Evolutionary conservation across 1,140 invertebrate species (phyloP).

Genomic region (Drosophila bipectinata): DNA sequence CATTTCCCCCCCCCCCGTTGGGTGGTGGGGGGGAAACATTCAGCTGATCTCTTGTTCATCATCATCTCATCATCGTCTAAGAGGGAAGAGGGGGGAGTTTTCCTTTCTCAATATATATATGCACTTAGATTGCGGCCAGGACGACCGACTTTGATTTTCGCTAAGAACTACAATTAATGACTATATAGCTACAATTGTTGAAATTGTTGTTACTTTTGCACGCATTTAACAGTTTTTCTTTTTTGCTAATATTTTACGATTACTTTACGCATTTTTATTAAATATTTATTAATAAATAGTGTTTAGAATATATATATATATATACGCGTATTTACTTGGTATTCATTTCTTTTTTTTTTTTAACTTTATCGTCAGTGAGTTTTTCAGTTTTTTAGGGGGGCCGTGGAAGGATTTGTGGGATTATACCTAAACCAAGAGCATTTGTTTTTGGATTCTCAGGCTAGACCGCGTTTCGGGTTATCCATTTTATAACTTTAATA

Average conservation of each 20-base stretch:
- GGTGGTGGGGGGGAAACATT: neutral
- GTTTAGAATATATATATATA: constrained; percentile 56
- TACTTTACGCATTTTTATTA: constrained; percentile 64
- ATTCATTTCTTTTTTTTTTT: constrained; percentile 11
- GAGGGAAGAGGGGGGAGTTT: constrained; percentile 14
- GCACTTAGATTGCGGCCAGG: constrained; percentile 73
- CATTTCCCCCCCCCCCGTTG: constrained; percentile 22
- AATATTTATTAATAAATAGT: constrained; percentile 79
- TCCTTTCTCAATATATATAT: constrained; percentile 48
- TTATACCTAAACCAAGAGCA: constrained; percentile 63
- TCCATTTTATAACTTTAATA: constrained; percentile 70
- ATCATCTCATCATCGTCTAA: constrained; percentile 38
- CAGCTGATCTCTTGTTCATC: constrained; percentile 32
- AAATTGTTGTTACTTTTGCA: constrained; percentile 53
- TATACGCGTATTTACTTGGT: constrained; percentile 40
- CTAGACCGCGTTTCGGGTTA: constrained; percentile 7
- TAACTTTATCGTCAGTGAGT: constrained; percentile 16
- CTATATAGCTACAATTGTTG: constrained; percentile 79
- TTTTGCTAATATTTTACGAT: constrained; percentile 73
- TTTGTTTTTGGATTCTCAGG: constrained; percentile 50
- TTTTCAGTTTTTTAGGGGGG: constrained; percentile 28
- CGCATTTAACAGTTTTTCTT: constrained; percentile 51
- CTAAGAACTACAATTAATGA: constrained; percentile 82
- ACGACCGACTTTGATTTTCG: constrained; percentile 71
- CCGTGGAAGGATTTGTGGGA: constrained; percentile 45